Evolutionary conservation across 64 coral and sea anemone genomes (phyloP), one percentile per base, ranked within the genome.

Genomic region (Stichodactyla helianthus): DNA sequence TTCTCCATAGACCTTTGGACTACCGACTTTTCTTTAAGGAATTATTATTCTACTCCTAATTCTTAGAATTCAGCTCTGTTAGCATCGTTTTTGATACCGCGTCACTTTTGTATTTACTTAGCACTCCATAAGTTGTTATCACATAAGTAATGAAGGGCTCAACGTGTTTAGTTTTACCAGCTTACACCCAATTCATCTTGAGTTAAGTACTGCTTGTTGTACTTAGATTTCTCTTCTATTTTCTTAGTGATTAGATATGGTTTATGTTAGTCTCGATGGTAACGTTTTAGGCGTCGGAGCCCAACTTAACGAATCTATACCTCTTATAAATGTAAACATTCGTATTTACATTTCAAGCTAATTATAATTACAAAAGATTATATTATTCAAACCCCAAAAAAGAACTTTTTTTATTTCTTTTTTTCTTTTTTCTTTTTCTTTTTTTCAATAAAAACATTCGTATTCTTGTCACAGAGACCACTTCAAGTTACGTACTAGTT

Each of bases 311-410:
- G 11, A 9, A 31, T 74, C 68, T 5, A 31, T 74, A 2, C 25
- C 25, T 9, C n/a, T 12, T 23, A 14, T 27, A 10, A 10, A 27
- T 27, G 68, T 74, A 74, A 31, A 74, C 68, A 31, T 9, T 74
- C 68, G 25, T 74, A 74, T 74, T 74, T 74, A 74, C 68, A 74
- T 74, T 74, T 74, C 12, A 19, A 74, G 23, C 22, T 35, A 74
- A 74, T 74, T 74, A 74, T 74, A 74, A 74, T 74, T n/a, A 31
- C 68, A 74, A 74, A 35, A 74, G 68, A 74, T 74, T 28, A 27
- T 27, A 74, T 11, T 23, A 13, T 27, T 74, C 7, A 71, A 71
- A 5, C 27, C 22, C 2, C 4, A 27, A 74, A 11, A 44, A 44
- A 44, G 1, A 44, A 3, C 35, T 44, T 28, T 74, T 31, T 9